Evolutionary conservation across 2,797 vertebrate genomes (phyloP), one percentile per base, ranked within the genome.

Genomic region (Momotus momota): DNA sequence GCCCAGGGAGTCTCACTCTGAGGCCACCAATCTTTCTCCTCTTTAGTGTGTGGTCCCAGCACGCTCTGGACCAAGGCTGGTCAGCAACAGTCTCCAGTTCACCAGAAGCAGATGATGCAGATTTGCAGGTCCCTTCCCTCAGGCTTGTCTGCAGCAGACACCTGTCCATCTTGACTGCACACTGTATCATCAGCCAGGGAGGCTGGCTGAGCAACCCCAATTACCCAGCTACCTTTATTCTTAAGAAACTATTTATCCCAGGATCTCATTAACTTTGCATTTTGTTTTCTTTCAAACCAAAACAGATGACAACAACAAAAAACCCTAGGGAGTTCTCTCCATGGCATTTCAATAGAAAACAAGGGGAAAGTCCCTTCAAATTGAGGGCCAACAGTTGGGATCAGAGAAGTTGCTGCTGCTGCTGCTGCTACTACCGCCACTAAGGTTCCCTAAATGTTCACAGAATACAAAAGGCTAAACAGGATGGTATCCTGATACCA

Each of bases 371-470:
- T 67, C 77, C 72, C 82, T 91, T 90, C 67, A 79, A 77, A 83
- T 6, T 26, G 81, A 55, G 67, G 45, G 60, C 45, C 33, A 4
- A 43, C 77, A 88, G 25, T 38, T 26, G 58, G 79, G 54, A 65
- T 64, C 69, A 71, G 86, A 91, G 80, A 95, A 94, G 88, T 62
- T 94, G 89, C 92, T 96, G 95, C 92, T 96, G 95, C 89, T 97
- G 93, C 89, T 94, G 90, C 77, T 70, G 19, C 94, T 93, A 17
- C 73, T 54, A 45, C 60, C 87, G 69, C 91, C 88, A 95, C 54
- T 85, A 80, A 51, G 86, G 73, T 81, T 92, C 93, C 90, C 89
- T 92, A 94, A 74, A 88, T 14, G 62, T 83, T 96, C 93, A 93
- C 85, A 94, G 88, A 83, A 95, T 43, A 90, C 54, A 89, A 92